Evolutionary conservation across 2,113 vertebrate genomes (phyloP), one percentile per base, ranked within the genome.

Genomic region (Catharus bicknelli): DNA sequence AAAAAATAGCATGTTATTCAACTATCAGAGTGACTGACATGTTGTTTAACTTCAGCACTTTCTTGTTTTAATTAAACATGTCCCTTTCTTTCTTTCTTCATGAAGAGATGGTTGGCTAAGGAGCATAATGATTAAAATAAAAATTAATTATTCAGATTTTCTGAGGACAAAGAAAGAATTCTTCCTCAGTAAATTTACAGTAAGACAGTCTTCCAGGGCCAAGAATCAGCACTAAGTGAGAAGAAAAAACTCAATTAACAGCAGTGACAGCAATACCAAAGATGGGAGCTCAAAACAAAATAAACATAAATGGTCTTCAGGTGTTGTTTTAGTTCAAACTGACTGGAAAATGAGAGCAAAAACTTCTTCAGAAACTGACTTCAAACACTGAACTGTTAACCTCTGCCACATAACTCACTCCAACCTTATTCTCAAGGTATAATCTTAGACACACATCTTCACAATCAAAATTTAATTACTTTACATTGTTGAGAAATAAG

Each of bases 51-150:
- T 95, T 80, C 57, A 80, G 43, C 12, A 16, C 42, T 91, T 92
- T 72, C 73, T 93, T 93, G 29, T 96, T 97, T 94, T 94, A 95
- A 96, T 95, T 90, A 96, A 97, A 95, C 87, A 93, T 66, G 69
- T 13, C 59, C 43, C 53, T 87, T 90, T 70, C 68, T 91, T 93
- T 85, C 57, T 79, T 94, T 88, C 40, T 80, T 90, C 58, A 58
- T 0, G 0, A 96, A 74, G 48, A 86, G 42, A 92, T 53, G 90
- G 79, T 90, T 6, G 4, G 59, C 67, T 83, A 88, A 92, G 70
- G 62, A 85, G 80, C 17, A 68, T 76, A 85, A 83, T 73, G 63
- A 86, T 61, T 77, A 55, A 78, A 94, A 89, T 79, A 90, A 92
- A 95, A 80, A 82, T 34, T 62, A 90, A 94, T 91, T 94, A 92